Percentiles rank a stretch among this genome's conserved stretches.
Conservation (phyloP, 2,113 vertebrate genomes). For the Platichthys flesus region DNA sequence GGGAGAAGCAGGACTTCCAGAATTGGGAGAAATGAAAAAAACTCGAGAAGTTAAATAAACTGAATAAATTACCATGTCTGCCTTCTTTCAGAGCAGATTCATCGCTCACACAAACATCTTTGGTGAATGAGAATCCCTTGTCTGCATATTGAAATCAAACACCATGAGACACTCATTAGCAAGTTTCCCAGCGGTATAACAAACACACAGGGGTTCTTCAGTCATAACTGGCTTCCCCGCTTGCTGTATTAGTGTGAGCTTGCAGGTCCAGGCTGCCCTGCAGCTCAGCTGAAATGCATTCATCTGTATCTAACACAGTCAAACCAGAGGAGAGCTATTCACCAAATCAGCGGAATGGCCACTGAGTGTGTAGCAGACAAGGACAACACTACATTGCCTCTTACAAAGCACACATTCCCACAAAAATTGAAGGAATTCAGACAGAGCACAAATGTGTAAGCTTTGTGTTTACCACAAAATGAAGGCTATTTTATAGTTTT, state of each 20-base stretch:
- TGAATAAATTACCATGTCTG: constrained; percentile 16
- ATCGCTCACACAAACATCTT: not conserved
- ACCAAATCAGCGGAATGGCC: constrained; percentile 18
- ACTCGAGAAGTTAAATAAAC: not conserved
- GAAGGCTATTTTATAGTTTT: not conserved
- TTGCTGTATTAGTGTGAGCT: not conserved
- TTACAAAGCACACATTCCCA: not conserved
- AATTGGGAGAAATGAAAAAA: not conserved
- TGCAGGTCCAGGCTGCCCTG: constrained; percentile 20
- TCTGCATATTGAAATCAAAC: constrained; percentile 22
- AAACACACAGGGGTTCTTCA: not conserved
- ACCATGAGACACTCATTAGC: constrained; percentile 9
- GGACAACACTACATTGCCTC: not conserved
- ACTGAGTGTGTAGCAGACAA: not conserved
- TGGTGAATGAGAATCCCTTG: not conserved
- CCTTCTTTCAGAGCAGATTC: constrained; percentile 13
- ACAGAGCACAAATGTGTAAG: not conserved
- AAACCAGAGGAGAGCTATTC: constrained; percentile 1
- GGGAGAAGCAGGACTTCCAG: not conserved
- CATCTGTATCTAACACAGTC: constrained; percentile 14
- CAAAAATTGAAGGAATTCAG: not conserved
- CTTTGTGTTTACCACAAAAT: not conserved
- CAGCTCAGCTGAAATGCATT: constrained; percentile 7
- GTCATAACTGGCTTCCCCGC: not conserved
- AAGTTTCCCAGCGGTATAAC: not conserved